Evolutionary conservation across 2,113 vertebrate genomes (phyloP).

Genomic region (Cnemophilus loriae): DNA sequence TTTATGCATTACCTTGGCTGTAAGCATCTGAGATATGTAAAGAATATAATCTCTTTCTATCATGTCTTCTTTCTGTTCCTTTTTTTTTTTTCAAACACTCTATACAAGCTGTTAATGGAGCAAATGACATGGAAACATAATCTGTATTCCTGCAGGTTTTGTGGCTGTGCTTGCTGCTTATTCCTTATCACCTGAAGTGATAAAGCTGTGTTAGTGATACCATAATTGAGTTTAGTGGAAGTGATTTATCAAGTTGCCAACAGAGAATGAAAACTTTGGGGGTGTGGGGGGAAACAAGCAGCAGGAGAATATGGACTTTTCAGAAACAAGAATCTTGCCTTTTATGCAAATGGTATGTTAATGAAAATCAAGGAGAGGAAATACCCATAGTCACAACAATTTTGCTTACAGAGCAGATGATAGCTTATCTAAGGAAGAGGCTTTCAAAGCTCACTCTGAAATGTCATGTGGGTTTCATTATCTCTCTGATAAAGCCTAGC

Average conservation of each 20-base stretch:
- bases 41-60: constrained; percentile 3
- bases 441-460: constrained; percentile 15
- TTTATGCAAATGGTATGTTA: constrained; percentile 44
- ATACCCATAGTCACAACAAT: not conserved
- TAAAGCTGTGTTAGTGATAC: constrained; percentile 43
- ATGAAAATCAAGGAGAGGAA: not conserved
- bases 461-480: constrained; percentile 21
- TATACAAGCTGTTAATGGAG: constrained; percentile 22
- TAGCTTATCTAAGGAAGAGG: not conserved
- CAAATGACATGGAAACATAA: constrained; percentile 43
- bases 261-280: constrained; percentile 27
- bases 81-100: not conserved
- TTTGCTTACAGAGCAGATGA: not conserved
- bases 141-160: constrained; percentile 40
- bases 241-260: constrained; percentile 47
- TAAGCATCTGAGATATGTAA: not conserved
- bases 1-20: not conserved
- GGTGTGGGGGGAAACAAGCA: not conserved
- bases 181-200: constrained; percentile 43
- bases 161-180: constrained; percentile 36
- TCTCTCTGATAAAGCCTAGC: not conserved
- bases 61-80: not conserved
- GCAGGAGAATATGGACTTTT: constrained; percentile 4
- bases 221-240: constrained; percentile 49
- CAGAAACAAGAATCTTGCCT: not conserved